A percentile compares a stretch with the other conserved stretches of the same genome.
phyloP scores from a whole-genome alignment of 2,797 vertebrate genomes.

The Dendrocincla tyrannina region DNA sequence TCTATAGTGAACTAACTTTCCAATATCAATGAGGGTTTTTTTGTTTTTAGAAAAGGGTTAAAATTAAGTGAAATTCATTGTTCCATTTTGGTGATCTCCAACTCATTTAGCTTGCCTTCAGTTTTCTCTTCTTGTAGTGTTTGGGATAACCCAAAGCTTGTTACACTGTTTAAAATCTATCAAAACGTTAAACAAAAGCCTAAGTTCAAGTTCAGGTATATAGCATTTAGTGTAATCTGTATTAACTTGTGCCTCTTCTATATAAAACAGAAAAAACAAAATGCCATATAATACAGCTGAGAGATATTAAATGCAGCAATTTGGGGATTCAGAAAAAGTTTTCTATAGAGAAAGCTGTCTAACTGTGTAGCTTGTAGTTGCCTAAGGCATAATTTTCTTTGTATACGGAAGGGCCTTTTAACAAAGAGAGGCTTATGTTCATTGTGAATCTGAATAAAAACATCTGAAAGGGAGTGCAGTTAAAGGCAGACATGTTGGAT shows the following conservation, averaged over 20 bases:
- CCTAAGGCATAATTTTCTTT: constrained; percentile 27
- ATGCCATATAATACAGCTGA: not conserved
- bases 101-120: not conserved
- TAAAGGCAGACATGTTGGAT: not conserved
- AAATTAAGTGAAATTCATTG: not conserved
- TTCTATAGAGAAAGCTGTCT: not conserved
- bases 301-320: not conserved
- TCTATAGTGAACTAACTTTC: not conserved
- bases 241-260: not conserved
- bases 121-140: not conserved
- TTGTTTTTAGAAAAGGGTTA: not conserved
- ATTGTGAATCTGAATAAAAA: constrained; percentile 18
- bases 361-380: not conserved
- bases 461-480: not conserved
- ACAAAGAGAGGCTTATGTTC: constrained; percentile 35
- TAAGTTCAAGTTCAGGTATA: not conserved
- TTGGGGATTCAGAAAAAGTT: not conserved
- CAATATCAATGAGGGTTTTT: not conserved
- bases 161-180: not conserved
- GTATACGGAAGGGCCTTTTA: not conserved
- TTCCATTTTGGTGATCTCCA: not conserved
- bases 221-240: not conserved
- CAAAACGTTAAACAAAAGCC: not conserved
- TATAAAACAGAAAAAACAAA: not conserved
- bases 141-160: not conserved